Evolutionary conservation across 1,140 invertebrate species (phyloP).

Genomic region (Gryllus bimaculatus): DNA sequence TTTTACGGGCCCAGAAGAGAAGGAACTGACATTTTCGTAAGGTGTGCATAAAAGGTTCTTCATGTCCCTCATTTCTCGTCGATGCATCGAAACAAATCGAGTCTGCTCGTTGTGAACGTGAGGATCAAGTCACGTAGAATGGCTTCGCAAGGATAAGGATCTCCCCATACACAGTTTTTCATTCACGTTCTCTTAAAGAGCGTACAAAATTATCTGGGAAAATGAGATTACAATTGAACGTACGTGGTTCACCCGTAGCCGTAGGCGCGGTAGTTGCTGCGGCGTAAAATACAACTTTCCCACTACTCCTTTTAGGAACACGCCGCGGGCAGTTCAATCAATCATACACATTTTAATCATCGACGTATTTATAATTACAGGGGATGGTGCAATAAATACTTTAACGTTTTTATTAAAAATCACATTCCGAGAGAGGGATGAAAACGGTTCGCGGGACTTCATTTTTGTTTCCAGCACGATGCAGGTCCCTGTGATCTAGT

Average conservation of each 20-base stretch:
- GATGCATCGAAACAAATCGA: neutral
- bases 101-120: neutral
- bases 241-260: neutral
- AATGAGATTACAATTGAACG: slow-evolving; percentile 1
- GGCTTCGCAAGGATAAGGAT: neutral
- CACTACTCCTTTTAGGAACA: neutral
- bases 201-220: neutral
- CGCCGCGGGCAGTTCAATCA: neutral
- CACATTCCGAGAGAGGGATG: no score
- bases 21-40: neutral
- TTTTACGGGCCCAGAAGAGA: neutral
- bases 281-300: neutral
- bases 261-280: neutral
- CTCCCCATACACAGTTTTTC: neutral
- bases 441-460: no score
- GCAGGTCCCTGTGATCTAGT: no score
- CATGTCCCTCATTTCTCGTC: neutral
- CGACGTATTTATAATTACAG: neutral
- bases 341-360: neutral
- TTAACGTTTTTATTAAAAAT: neutral
- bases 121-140: neutral
- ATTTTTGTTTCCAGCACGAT: no score
- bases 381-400: neutral
- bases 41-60: neutral
- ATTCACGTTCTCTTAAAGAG: slow-evolving; percentile 4